Evolutionary conservation across 2,888 invertebrate species (phyloP).

Genomic region (Melinaea marsaeus): DNA sequence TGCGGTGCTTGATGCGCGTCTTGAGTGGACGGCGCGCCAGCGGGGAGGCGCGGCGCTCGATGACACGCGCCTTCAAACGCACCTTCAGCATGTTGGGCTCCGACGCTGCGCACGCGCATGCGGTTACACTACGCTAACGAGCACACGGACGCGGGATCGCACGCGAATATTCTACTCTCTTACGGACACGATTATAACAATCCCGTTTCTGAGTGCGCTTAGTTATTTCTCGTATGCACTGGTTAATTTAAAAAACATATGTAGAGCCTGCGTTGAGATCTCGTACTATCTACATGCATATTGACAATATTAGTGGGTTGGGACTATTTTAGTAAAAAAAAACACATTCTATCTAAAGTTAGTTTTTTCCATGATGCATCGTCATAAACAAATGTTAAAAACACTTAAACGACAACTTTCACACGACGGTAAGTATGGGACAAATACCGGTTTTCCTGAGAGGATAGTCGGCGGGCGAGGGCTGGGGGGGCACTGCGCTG

Average conservation of each 20-base stretch:
- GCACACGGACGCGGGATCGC: constrained; percentile 12
- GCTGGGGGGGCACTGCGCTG: constrained; percentile 56
- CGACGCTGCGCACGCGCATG: constrained; percentile 84
- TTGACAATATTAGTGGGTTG: too few species aligned
- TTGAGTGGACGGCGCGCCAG: constrained; percentile 89
- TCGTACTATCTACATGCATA: neutral
- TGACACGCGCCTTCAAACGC: constrained; percentile 95
- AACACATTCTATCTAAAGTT: too few species aligned
- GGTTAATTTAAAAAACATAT: constrained; percentile 2
- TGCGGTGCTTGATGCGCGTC: constrained; percentile 82
- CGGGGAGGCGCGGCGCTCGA: constrained; percentile 96
- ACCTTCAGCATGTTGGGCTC: constrained; percentile 98
- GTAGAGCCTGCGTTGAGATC: neutral
- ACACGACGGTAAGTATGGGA: neutral
- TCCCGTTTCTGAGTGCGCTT: constrained; percentile 6
- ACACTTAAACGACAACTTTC: neutral
- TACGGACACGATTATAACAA: neutral
- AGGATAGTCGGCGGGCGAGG: constrained; percentile 86
- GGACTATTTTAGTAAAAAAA: too few species aligned
- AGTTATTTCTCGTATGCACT: constrained; percentile 5
- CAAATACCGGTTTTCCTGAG: constrained; percentile 94
- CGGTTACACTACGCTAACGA: constrained; percentile 37
- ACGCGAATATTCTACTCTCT: neutral
- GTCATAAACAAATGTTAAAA: constrained; percentile 2
- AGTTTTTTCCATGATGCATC: constrained; percentile 8